These are phyloP conservation scores for Lepus oiostolus DNA, from an alignment of 2,797 vertebrate species.

Conservation along the genomic window DNA sequence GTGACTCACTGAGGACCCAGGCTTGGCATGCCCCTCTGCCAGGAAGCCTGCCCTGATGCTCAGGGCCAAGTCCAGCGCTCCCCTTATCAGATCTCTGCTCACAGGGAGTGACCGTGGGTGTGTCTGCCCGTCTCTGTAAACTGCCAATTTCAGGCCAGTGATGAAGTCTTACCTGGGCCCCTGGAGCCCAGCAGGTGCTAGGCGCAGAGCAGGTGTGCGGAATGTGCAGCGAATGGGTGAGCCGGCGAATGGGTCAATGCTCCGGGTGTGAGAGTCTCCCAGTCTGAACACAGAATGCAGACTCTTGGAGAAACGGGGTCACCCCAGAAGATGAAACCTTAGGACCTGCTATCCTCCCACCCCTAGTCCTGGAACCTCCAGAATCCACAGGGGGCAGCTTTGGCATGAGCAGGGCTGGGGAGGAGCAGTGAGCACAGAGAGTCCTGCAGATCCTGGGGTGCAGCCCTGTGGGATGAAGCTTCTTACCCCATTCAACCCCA, in stretches of 20 bases:
- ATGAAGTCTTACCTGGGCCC: neutral
- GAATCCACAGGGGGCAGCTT: neutral
- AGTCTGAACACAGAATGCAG: neutral
- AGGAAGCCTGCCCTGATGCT: conserved; percentile 23
- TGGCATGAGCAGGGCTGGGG: neutral
- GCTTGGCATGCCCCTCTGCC: neutral
- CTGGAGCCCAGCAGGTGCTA: neutral
- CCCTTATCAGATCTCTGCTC: neutral
- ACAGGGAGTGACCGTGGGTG: neutral
- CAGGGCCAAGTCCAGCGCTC: neutral
- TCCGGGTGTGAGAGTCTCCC: neutral
- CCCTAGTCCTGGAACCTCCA: neutral
- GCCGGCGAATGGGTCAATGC: neutral
- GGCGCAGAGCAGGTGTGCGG: neutral
- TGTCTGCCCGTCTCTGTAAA: neutral
- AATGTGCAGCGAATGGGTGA: neutral
- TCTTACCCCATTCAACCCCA: neutral
- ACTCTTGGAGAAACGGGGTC: neutral
- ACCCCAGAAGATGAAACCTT: neutral
- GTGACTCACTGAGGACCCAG: neutral
- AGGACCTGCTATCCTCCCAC: neutral
- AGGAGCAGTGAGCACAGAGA: neutral
- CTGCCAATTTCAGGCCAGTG: conserved; percentile 8
- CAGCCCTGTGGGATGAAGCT: neutral
- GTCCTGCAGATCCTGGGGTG: neutral